phyloP scores from a whole-genome alignment of 2,113 vertebrate species.

The Archilochus colubris region DNA sequence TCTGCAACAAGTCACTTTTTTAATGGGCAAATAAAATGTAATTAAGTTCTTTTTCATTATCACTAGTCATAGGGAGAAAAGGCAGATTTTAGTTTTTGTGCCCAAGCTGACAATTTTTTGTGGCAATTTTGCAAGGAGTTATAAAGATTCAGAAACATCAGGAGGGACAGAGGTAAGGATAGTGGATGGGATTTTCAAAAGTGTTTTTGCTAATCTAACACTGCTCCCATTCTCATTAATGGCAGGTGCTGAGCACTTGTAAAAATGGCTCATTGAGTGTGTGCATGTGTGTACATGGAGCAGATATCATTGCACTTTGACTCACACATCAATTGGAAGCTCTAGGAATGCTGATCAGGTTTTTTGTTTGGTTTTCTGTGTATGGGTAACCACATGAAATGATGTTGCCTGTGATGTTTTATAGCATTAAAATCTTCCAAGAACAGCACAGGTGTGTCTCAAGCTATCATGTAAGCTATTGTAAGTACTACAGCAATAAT shows the following conservation, averaged over 20 bases:
- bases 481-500: neutral
- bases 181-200: conserved; percentile 5
- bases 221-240: neutral
- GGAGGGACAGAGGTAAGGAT: neutral
- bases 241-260: neutral
- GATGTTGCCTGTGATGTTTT: neutral
- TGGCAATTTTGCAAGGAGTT: conserved; percentile 6
- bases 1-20: neutral
- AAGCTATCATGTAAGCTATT: neutral
- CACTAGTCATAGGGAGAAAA: conserved; percentile 10
- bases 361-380: neutral
- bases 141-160: neutral
- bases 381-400: neutral
- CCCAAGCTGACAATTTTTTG: neutral
- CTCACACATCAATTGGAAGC: neutral
- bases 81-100: neutral
- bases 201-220: neutral
- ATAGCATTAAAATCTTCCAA: neutral
- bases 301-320: neutral
- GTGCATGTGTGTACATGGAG: neutral
- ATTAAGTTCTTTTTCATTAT: conserved; percentile 41
- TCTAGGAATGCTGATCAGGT: neutral
- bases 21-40: neutral
- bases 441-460: neutral
- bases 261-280: neutral